These are phyloP conservation scores for Pteromalus puparum DNA, from an alignment of 1,140 invertebrate species.

Conservation along the genomic window DNA sequence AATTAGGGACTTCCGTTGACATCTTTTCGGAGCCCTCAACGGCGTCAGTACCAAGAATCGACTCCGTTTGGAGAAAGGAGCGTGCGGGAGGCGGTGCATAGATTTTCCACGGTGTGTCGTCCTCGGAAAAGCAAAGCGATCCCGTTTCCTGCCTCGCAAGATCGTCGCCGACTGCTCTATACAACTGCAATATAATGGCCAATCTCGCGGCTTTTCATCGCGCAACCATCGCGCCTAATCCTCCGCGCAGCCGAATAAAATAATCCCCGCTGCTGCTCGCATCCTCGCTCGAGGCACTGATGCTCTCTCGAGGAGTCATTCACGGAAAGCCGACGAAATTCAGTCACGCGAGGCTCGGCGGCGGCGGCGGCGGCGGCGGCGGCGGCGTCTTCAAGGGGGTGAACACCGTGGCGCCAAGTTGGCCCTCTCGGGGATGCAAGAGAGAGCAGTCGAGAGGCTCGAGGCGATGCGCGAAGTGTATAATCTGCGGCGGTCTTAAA, in stretches of 20 bases:
- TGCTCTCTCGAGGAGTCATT: slow-evolving; percentile 68
- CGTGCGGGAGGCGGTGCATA: no score
- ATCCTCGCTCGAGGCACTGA: slow-evolving; percentile 44
- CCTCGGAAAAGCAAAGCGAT: no score
- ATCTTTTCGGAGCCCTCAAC: slow-evolving; percentile 30
- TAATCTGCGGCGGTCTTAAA: slow-evolving; percentile 30
- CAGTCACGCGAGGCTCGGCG: slow-evolving; percentile 57
- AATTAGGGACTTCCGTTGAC: slow-evolving; percentile 35
- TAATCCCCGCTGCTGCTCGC: no score
- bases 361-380: no score
- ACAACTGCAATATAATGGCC: background rate
- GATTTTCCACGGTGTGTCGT: no score
- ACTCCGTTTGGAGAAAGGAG: background rate
- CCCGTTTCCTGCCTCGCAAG: no score
- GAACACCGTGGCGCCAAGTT: slow-evolving; percentile 59
- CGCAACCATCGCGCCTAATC: background rate
- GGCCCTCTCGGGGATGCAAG: slow-evolving; percentile 37
- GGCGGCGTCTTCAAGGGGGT: slow-evolving; percentile 45
- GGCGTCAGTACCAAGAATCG: slow-evolving; percentile 33
- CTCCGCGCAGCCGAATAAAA: background rate
- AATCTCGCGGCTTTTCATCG: background rate
- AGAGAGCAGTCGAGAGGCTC: background rate
- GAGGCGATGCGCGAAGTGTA: slow-evolving; percentile 1
- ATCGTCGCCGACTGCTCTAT: no score
- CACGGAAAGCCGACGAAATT: slow-evolving; percentile 70